Percentiles rank a stretch among this genome's conserved stretches.
Evolutionary conservation across 2,888 invertebrate genomes (phyloP).

Genomic region (Agonopterix heracliana): DNA sequence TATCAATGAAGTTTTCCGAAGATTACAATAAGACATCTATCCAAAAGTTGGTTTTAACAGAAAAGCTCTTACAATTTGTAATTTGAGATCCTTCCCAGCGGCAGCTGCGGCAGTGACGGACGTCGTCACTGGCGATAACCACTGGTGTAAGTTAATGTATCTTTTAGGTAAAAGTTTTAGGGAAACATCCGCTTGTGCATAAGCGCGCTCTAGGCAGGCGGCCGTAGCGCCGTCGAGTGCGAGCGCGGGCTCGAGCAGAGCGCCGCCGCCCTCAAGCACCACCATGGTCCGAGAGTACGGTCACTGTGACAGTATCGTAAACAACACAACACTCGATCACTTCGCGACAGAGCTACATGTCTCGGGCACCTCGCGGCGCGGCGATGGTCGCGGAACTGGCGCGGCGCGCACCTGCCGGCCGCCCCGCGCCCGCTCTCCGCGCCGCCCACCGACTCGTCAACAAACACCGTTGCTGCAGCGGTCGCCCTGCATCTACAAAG

Average conservation of each 20-base stretch:
- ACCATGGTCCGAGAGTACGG: conserved; percentile 51
- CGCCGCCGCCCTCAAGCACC: conserved; percentile 71
- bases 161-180: conserved; percentile 94
- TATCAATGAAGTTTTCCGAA: too few relatives aligned
- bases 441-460: conserved; percentile 59
- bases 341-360: conserved; percentile 54
- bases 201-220: conserved; percentile 84
- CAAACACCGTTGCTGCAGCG: conserved; percentile 69
- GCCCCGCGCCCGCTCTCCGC: conserved; percentile 31
- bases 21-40: too few relatives aligned
- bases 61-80: conserved; percentile 80
- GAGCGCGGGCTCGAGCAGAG: conserved; percentile 77
- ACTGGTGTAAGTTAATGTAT: conserved; percentile 93
- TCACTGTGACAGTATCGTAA: conserved; percentile 27
- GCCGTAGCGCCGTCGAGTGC: conserved; percentile 82
- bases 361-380: conserved; percentile 52
- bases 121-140: conserved; percentile 87
- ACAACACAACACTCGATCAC: conserved; percentile 50
- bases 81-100: conserved; percentile 85
- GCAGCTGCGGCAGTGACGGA: conserved; percentile 67
- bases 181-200: conserved; percentile 88
- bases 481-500: conserved; percentile 57
- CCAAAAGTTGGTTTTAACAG: background rate
- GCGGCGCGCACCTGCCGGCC: conserved; percentile 53
- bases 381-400: conserved; percentile 66